phyloP scores from a whole-genome alignment of 2,113 vertebrate species.

The Pluvialis apricaria region DNA sequence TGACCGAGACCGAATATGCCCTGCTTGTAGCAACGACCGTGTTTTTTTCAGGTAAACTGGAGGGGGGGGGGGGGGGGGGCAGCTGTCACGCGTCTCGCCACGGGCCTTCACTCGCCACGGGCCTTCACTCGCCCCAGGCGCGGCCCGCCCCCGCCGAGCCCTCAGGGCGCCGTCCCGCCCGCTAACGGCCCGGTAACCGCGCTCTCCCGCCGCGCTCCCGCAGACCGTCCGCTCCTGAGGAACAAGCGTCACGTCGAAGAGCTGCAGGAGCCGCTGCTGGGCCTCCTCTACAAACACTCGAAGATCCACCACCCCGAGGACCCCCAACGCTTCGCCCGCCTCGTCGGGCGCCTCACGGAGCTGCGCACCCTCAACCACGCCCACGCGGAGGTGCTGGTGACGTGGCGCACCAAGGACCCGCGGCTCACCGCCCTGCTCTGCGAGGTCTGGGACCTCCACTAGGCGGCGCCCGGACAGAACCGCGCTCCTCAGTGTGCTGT shows the following conservation, averaged over 20 bases:
- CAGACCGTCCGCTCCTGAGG: conserved; percentile 83
- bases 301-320: conserved; percentile 77
- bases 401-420: conserved; percentile 59
- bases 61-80: background rate
- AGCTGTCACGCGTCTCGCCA: fast-evolving
- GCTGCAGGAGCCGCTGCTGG: conserved; percentile 88
- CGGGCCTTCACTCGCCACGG: fast-evolving
- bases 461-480: fast-evolving
- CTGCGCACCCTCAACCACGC: conserved; percentile 87
- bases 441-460: conserved; percentile 71
- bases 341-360: conserved; percentile 87
- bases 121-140: fast-evolving
- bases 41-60: conserved; percentile 86
- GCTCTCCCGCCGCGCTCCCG: background rate
- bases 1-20: conserved; percentile 87
- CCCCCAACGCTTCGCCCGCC: conserved; percentile 83
- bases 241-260: conserved; percentile 84
- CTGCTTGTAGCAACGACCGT: conserved; percentile 88
- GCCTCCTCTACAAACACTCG: conserved; percentile 84
- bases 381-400: conserved; percentile 81
- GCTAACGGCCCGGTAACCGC: background rate
- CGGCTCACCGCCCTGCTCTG: conserved; percentile 50
- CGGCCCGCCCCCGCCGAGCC: background rate
- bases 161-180: background rate
- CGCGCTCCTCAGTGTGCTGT: background rate